phyloP scores from a whole-genome alignment of 2,888 invertebrate species.

The Rhingia rostrata region DNA sequence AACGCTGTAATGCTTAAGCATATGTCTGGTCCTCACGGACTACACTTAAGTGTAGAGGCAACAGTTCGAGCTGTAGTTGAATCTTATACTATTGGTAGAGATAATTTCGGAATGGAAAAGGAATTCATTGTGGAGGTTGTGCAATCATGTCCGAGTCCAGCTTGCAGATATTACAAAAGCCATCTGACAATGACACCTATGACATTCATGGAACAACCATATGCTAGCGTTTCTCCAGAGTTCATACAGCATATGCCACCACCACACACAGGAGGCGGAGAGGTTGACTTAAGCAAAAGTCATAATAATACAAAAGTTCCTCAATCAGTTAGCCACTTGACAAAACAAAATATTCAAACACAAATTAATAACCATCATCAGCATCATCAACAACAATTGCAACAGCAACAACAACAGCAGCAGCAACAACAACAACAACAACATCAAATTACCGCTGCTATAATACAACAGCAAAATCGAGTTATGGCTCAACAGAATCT shows the following conservation, averaged over 20 bases:
- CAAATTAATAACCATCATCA: constrained; percentile 79
- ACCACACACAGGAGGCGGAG: constrained; percentile 77
- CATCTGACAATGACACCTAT: constrained; percentile 86
- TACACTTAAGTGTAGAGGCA: constrained; percentile 92
- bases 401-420: constrained; percentile 80
- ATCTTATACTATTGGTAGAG: constrained; percentile 89
- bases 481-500: constrained; percentile 86
- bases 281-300: constrained; percentile 79
- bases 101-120: constrained; percentile 89
- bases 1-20: constrained; percentile 96
- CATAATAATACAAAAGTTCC: constrained; percentile 68
- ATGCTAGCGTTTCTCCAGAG: constrained; percentile 84
- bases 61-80: constrained; percentile 93
- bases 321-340: constrained; percentile 79
- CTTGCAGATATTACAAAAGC: constrained; percentile 93
- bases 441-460: constrained; percentile 86
- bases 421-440: constrained; percentile 85
- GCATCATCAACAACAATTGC: constrained; percentile 77
- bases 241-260: constrained; percentile 86
- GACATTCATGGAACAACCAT: constrained; percentile 82
- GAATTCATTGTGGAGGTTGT: constrained; percentile 95
- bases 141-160: constrained; percentile 94
- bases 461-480: constrained; percentile 87
- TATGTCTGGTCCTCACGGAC: constrained; percentile 93
- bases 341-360: constrained; percentile 81